Percentiles rank a stretch among this genome's conserved stretches.
Evolutionary conservation across 2,888 invertebrate species (phyloP).

Genomic region (Ischnus inquisitorius): DNA sequence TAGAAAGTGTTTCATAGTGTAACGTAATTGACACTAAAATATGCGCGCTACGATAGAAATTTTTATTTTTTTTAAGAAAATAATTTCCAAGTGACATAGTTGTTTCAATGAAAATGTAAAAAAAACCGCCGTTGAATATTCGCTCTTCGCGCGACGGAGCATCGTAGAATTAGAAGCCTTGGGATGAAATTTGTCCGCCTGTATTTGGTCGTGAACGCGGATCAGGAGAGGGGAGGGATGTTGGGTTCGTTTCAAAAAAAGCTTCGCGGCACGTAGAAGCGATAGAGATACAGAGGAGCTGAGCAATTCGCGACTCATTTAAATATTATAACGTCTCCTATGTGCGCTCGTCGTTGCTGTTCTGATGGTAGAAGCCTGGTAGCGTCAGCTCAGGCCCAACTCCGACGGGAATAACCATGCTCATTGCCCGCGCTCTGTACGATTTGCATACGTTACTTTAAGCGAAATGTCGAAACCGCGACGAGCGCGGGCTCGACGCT

Average conservation of each 20-base stretch:
- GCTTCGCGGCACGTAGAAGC: constrained; percentile 23
- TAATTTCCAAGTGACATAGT: neutral
- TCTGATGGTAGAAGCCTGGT: constrained; percentile 46
- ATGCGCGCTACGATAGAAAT: constrained; percentile 8
- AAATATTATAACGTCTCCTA: constrained; percentile 71
- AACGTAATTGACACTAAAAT: constrained; percentile 35
- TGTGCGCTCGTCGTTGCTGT: constrained; percentile 17
- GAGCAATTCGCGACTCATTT: constrained; percentile 72
- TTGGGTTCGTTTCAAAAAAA: constrained; percentile 9
- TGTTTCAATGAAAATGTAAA: neutral
- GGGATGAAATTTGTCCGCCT: neutral
- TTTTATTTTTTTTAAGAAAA: neutral
- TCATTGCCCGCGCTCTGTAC: constrained; percentile 47
- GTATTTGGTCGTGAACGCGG: neutral
- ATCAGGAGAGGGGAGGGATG: no score
- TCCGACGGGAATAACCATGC: constrained; percentile 60
- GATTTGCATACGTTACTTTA: constrained; percentile 73
- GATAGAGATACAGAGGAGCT: constrained; percentile 33
- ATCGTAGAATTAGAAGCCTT: neutral
- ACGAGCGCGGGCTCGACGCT: neutral
- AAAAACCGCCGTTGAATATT: neutral
- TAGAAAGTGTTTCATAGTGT: neutral
- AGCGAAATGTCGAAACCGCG: constrained; percentile 69
- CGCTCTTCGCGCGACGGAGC: neutral
- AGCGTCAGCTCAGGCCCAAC: constrained; percentile 12